phyloP scores from a whole-genome alignment of 2,797 vertebrate genomes.

The Apogon hyalosoma region DNA sequence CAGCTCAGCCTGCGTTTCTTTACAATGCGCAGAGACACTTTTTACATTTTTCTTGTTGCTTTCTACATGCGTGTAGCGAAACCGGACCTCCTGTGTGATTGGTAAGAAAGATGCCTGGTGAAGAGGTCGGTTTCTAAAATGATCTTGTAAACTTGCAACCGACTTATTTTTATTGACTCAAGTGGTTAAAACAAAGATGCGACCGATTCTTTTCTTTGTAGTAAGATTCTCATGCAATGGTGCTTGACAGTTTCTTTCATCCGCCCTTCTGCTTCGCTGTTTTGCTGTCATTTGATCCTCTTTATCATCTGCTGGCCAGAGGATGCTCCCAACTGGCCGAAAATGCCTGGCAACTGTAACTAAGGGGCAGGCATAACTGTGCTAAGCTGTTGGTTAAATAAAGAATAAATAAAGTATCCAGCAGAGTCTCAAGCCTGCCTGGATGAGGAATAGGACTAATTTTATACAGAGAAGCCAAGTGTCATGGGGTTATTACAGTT shows the following conservation, averaged over 20 bases:
- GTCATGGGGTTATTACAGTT: slow-evolving; percentile 52
- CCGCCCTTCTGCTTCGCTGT: slow-evolving; percentile 32
- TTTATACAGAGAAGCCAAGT: slow-evolving; percentile 5
- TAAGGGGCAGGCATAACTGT: slow-evolving; percentile 86
- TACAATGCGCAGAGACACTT: neutral
- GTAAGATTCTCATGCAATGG: neutral
- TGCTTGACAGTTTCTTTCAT: slow-evolving; percentile 59
- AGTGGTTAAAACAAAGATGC: neutral
- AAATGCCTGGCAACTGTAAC: slow-evolving; percentile 91
- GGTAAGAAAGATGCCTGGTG: too few relatives aligned
- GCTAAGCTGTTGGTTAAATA: slow-evolving; percentile 84
- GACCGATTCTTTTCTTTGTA: neutral
- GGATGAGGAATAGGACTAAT: slow-evolving; percentile 6
- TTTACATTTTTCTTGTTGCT: neutral
- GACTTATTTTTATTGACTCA: neutral
- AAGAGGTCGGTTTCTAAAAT: slow-evolving; percentile 26
- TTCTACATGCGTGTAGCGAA: slow-evolving; percentile 1
- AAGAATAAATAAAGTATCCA: slow-evolving; percentile 48
- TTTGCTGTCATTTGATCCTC: slow-evolving; percentile 80
- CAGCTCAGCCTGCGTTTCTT: neutral
- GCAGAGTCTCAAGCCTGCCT: slow-evolving; percentile 16
- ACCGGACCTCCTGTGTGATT: neutral
- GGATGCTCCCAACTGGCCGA: slow-evolving; percentile 82
- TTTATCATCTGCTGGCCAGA: slow-evolving; percentile 82
- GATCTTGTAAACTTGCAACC: slow-evolving; percentile 2